A percentile compares a stretch with the other conserved stretches of the same genome.
Evolutionary conservation across 64 coral and sea anemone species (phyloP).

Genomic region (Trachythela sp.): DNA sequence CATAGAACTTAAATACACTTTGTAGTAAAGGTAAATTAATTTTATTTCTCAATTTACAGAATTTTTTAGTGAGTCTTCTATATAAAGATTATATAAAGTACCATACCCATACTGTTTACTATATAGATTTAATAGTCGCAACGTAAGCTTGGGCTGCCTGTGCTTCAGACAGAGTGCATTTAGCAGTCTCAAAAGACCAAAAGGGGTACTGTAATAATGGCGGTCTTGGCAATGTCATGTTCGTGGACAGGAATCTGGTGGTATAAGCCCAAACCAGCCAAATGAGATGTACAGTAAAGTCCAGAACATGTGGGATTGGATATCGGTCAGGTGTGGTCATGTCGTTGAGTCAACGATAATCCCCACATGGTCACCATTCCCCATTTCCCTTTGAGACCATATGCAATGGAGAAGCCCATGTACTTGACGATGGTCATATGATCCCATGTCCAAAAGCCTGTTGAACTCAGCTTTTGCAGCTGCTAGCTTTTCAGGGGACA

Average conservation of each 20-base stretch:
- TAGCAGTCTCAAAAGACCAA: constrained; percentile 24
- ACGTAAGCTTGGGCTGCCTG: no score
- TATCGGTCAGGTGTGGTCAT: constrained; percentile 6
- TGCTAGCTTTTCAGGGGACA: constrained; percentile 26
- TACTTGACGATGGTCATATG: background rate
- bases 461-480: constrained; percentile 29
- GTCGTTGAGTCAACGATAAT: constrained; percentile 32
- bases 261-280: constrained; percentile 16
- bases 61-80: no score
- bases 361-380: constrained; percentile 23
- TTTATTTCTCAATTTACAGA: no score
- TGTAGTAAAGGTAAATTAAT: no score
- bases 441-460: constrained; percentile 7
- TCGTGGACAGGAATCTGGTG: constrained; percentile 16
- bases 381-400: constrained; percentile 15
- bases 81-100: no score
- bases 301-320: constrained; percentile 7
- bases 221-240: constrained; percentile 9
- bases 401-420: constrained; percentile 30
- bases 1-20: no score
- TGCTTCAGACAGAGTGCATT: no score
- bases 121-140: no score
- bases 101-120: no score
- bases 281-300: background rate
- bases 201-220: constrained; percentile 33